phyloP scores from a whole-genome alignment of 1,140 invertebrate species.

The Diploscapter pachys region DNA sequence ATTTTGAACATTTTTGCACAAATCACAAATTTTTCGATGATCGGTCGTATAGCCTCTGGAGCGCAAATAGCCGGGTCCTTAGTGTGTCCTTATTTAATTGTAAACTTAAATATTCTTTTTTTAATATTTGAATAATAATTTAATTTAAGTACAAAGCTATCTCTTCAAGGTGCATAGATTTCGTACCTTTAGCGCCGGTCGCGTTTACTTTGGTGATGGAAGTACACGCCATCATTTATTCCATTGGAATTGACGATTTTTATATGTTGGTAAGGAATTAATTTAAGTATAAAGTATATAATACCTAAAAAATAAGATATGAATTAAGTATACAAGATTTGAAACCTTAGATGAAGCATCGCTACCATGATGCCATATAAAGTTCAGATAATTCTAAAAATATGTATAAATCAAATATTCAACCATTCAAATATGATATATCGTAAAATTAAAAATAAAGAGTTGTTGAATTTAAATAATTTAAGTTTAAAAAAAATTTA shows the following conservation, averaged over 20 bases:
- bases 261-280: slow-evolving; percentile 49
- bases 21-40: slow-evolving; percentile 17
- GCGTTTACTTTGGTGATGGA: slow-evolving; percentile 57
- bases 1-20: neutral
- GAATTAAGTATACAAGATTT: too few relatives aligned
- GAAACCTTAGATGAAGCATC: too few relatives aligned
- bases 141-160: slow-evolving; percentile 51
- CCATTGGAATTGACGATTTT: slow-evolving; percentile 54
- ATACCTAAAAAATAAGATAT: neutral
- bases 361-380: too few relatives aligned
- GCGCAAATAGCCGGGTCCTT: slow-evolving; percentile 56
- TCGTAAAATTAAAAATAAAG: too few relatives aligned
- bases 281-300: neutral
- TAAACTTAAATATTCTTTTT: slow-evolving; percentile 27
- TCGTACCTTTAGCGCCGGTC: slow-evolving; percentile 54
- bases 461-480: neutral
- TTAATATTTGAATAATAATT: slow-evolving; percentile 1
- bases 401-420: too few relatives aligned
- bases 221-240: slow-evolving; percentile 53
- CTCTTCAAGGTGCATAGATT: slow-evolving; percentile 50
- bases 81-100: slow-evolving; percentile 56
- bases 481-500: slow-evolving; percentile 29
- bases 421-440: too few relatives aligned
- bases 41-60: slow-evolving; percentile 48
- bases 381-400: too few relatives aligned